Evolutionary conservation across 2,888 invertebrate genomes (phyloP).

Genomic region (Pristionchus exspectatus): DNA sequence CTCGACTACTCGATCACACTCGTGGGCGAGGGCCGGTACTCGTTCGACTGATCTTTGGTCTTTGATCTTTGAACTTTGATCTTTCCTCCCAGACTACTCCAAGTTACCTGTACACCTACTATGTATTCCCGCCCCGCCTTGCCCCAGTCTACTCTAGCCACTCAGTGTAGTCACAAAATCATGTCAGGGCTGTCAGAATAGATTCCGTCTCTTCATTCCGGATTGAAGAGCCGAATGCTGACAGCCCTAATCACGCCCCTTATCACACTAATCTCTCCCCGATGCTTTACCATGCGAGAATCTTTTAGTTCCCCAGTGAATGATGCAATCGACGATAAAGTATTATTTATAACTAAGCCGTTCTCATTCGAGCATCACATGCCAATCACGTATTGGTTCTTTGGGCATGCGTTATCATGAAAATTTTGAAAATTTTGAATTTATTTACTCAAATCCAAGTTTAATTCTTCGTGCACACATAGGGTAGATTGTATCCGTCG

Average conservation of each 20-base stretch:
- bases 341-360: background rate
- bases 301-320: background rate
- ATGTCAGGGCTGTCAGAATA: background rate
- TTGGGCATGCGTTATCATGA: too few relatives aligned
- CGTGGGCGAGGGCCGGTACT: conserved; percentile 50
- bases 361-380: background rate
- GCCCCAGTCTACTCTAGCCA: background rate
- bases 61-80: background rate
- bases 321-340: conserved; percentile 41
- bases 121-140: background rate
- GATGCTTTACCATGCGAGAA: conserved; percentile 36
- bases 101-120: background rate
- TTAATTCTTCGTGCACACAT: conserved; percentile 14
- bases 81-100: background rate
- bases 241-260: background rate
- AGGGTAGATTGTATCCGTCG: background rate
- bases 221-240: background rate
- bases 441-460: background rate
- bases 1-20: conserved; percentile 65
- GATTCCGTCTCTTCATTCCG: background rate
- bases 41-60: conserved; percentile 25
- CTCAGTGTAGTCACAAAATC: background rate
- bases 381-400: too few relatives aligned
- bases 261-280: conserved; percentile 11
- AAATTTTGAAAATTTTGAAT: too few relatives aligned